Base-by-base conservation (phyloP, 2,797 vertebrate genomes). In the Hipposideros larvatus region DNA sequence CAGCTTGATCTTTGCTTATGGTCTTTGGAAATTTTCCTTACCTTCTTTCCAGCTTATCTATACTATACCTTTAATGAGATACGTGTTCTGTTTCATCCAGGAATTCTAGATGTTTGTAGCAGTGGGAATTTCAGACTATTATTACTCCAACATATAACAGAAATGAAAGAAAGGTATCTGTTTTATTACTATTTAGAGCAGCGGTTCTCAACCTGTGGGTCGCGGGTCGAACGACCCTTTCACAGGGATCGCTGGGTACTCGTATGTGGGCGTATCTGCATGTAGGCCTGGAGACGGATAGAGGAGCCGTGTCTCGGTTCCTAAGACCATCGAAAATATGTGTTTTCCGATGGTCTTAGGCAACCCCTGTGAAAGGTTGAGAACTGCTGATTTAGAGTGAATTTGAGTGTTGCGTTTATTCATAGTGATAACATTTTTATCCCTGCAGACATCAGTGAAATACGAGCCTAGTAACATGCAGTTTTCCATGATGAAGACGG, bases 401-500 rank as follows among this genome's bases (percentile, higher is more conserved):
- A 55, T 66, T 34, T 68, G 57, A 71, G 7, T 84, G 8, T 77
- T 65, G 43, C n/a, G 1, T 82, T 86, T 70, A 26, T 71, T 82
- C 31, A 19, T 16, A 21, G 10, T 70, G 66, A 34, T 46, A 93
- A 14, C 96, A 3, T 97, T 75, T 96, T 96, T 79, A 83, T 97
- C 97, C 59, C 96, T 98, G 22, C 97, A 99, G 99, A 99, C 98
- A 21, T 96, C 99, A 0, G 98, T 99, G 95, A 99, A 98, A 11
- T 99, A 99, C 48, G 99, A 99, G 74, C 99, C 99, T 70, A 99
- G 99, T 66, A 98, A 99, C 96, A 98, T 99, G 96, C 99, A 99
- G 91, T 99, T 99, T 98, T 99, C 99, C 4, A 98, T 99, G 91
- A 99, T 99, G 99, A 99, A 99, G 98, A 99, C 99, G 0, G 99